Evolutionary conservation across 1,140 invertebrate genomes (phyloP).

Genomic region (Drosophila nikananu): DNA sequence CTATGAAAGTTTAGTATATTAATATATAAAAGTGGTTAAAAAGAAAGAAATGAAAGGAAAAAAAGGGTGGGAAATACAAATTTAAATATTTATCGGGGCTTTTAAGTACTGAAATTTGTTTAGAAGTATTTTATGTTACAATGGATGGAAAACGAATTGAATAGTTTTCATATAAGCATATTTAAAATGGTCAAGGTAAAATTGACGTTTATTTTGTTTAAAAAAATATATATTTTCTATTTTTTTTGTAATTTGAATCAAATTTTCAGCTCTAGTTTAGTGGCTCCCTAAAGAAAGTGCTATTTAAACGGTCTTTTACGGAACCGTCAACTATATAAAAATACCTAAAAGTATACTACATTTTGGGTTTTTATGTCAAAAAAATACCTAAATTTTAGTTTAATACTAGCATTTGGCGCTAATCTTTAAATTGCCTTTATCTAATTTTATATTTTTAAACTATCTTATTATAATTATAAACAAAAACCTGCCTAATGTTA

Average conservation of each 20-base stretch:
- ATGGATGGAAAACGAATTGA: background rate
- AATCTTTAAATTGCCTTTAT: background rate
- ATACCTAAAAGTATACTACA: constrained; percentile 3
- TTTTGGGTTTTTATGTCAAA: background rate
- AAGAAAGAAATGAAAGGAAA: background rate
- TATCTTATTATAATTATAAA: background rate
- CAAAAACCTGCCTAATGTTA: background rate
- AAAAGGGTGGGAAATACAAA: too few species aligned
- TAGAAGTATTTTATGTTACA: background rate
- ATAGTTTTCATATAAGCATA: background rate
- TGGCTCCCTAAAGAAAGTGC: background rate
- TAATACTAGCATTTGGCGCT: background rate
- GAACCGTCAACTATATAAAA: background rate
- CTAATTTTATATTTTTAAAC: background rate
- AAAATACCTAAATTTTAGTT: too few species aligned
- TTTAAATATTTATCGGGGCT: background rate
- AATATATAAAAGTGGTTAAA: constrained; percentile 17
- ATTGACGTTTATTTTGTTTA: background rate
- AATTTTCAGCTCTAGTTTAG: too few species aligned
- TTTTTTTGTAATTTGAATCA: background rate
- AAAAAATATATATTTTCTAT: background rate
- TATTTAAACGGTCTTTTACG: background rate
- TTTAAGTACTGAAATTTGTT: background rate
- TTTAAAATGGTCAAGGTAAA: too few species aligned
- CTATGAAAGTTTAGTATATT: constrained; percentile 38